Evolutionary conservation across 2,888 invertebrate species (phyloP).

Genomic region (Pachymerium ferrugineum): DNA sequence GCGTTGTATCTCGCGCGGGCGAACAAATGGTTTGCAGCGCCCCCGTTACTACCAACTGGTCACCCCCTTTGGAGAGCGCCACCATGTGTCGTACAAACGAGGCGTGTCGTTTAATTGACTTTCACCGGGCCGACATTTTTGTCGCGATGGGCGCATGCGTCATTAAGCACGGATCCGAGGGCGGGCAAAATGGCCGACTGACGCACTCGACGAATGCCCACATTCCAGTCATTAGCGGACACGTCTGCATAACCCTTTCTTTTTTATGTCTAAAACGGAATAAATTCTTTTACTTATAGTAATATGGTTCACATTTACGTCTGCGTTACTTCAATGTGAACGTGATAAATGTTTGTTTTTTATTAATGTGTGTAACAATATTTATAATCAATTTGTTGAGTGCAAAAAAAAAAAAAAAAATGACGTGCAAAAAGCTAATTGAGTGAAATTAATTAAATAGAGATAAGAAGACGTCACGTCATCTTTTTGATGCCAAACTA

Average conservation of each 20-base stretch:
- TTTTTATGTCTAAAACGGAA: background rate
- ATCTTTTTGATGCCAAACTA: background rate
- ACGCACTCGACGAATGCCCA: background rate
- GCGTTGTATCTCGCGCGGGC: background rate
- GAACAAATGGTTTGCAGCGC: background rate
- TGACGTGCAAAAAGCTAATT: too few species aligned
- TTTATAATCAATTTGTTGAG: too few species aligned
- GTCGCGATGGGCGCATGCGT: slow-evolving; percentile 7
- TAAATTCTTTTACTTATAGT: too few species aligned
- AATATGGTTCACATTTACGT: too few species aligned
- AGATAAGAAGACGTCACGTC: background rate
- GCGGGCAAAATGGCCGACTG: background rate
- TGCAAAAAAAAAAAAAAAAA: too few species aligned
- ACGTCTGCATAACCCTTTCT: background rate
- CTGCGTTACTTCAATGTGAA: too few species aligned
- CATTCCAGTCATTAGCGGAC: slow-evolving; percentile 1
- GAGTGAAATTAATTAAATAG: too few species aligned
- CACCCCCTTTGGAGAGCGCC: background rate
- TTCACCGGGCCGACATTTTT: background rate
- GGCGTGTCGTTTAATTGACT: slow-evolving; percentile 17
- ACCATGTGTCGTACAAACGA: background rate
- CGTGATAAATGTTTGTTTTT: too few species aligned
- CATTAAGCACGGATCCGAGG: background rate
- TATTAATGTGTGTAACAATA: too few species aligned
- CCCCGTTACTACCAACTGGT: background rate